Evolutionary conservation across 2,888 invertebrate species (phyloP).

Genomic region (Calephelis perditalis): DNA sequence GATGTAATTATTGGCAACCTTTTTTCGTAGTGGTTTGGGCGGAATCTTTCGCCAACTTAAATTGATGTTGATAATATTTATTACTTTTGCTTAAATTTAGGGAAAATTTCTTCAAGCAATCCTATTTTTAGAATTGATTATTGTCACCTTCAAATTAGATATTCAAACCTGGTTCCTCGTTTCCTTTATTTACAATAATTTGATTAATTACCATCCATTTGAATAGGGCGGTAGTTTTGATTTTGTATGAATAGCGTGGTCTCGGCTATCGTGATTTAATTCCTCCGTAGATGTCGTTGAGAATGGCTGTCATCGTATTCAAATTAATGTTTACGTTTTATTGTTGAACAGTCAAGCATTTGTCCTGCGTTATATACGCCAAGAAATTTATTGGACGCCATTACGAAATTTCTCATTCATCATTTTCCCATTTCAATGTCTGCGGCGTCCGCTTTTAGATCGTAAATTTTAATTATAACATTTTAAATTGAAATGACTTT

Average conservation of each 20-base stretch:
- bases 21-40: no score
- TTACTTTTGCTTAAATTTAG: no score
- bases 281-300: conserved; percentile 27
- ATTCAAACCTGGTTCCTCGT: conserved; percentile 3
- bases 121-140: background rate
- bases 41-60: no score
- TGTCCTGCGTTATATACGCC: conserved; percentile 28
- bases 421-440: conserved; percentile 27
- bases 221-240: conserved; percentile 41
- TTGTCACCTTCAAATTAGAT: conserved; percentile 2
- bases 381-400: conserved; percentile 32
- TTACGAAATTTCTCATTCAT: conserved; percentile 31
- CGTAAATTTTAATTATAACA: conserved; percentile 24
- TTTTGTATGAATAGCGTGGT: conserved; percentile 38
- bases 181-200: conserved; percentile 22
- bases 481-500: conserved; percentile 26
- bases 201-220: conserved; percentile 48
- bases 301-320: conserved; percentile 33
- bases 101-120: no score
- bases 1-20: no score
- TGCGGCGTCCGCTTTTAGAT: conserved; percentile 15
- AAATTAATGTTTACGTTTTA: conserved; percentile 35
- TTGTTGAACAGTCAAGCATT: conserved; percentile 32
- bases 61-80: no score
- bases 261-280: conserved; percentile 33